Evolutionary conservation across 2,113 vertebrate genomes (phyloP).

Genomic region (Theristicus caerulescens): DNA sequence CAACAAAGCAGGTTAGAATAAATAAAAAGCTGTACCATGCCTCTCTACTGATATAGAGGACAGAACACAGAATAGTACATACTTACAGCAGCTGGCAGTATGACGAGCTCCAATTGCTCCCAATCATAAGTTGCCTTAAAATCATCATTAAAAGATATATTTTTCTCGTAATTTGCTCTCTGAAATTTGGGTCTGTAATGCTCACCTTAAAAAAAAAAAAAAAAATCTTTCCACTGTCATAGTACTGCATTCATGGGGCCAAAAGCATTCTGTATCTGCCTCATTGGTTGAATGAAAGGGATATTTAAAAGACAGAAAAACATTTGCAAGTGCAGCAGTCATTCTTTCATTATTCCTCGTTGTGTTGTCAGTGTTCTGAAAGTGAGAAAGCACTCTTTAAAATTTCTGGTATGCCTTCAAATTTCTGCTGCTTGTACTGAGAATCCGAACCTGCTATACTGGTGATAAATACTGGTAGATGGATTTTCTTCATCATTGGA

Average conservation of each 20-base stretch:
- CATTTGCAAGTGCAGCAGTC: background rate
- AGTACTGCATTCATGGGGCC: background rate
- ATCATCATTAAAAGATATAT: fast-evolving
- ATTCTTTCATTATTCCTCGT: background rate
- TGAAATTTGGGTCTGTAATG: background rate
- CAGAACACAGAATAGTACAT: background rate
- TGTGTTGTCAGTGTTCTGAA: background rate
- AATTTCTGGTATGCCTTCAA: background rate
- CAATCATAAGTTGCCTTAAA: background rate
- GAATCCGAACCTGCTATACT: background rate
- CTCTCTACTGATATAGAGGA: background rate
- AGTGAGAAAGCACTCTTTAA: background rate
- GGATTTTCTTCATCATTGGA: background rate
- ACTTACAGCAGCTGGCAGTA: background rate
- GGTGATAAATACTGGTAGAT: background rate
- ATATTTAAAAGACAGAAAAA: background rate
- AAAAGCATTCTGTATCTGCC: background rate
- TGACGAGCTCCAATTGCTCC: background rate
- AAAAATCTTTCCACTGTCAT: background rate
- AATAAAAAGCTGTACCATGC: background rate
- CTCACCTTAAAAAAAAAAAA: background rate
- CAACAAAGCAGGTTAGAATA: constrained; percentile 39
- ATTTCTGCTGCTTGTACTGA: background rate
- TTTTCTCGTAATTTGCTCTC: background rate
- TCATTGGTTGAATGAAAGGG: background rate